Conservation (phyloP, 2,113 vertebrate genomes). For the Apodemus speciosus region DNA sequence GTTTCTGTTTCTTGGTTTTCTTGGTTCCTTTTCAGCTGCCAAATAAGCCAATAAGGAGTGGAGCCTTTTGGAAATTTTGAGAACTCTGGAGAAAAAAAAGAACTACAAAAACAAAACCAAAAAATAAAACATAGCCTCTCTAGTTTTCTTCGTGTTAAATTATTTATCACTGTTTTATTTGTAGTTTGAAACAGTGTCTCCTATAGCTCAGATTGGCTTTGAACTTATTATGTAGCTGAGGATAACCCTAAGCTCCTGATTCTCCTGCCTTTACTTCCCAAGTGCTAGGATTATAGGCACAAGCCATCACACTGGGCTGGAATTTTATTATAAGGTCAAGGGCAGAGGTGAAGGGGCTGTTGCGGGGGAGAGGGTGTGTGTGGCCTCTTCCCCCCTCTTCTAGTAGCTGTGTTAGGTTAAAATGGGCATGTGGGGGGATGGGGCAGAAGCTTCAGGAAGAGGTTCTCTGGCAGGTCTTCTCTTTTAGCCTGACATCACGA, state of each 20-base stretch:
- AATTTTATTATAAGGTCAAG: constrained; percentile 21
- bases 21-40: background rate
- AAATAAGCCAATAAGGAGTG: background rate
- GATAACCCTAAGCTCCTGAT: background rate
- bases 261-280: background rate
- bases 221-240: background rate
- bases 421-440: background rate
- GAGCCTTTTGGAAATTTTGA: background rate
- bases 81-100: background rate
- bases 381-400: background rate
- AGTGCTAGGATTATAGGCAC: background rate
- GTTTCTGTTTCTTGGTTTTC: background rate
- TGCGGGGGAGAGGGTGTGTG: background rate
- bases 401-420: background rate
- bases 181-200: background rate
- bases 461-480: background rate
- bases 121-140: background rate
- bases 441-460: background rate
- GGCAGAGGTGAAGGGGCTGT: background rate
- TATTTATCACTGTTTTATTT: no score
- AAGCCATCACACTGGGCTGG: no score
- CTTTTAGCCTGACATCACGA: background rate
- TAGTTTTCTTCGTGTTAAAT: background rate
- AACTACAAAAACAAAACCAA: constrained; percentile 12
- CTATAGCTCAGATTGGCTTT: background rate